These are phyloP conservation scores for Xyrichtys novacula DNA, from an alignment of 2,797 vertebrate genomes.

Conservation along the genomic window DNA sequence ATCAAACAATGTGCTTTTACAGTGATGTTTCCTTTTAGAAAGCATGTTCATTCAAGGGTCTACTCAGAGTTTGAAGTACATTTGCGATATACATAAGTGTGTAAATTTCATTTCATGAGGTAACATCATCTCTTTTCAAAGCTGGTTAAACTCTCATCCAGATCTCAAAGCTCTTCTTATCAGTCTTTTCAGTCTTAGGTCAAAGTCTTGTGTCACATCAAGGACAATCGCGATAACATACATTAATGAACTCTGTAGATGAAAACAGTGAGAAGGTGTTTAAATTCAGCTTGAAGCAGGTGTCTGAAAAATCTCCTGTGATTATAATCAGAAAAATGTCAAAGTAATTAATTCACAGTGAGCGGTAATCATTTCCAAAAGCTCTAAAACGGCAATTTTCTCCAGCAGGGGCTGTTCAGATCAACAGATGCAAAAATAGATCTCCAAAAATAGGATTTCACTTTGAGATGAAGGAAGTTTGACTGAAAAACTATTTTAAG, in stretches of 20 bases:
- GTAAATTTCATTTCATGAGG: too few species aligned
- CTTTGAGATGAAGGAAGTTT: constrained; percentile 5
- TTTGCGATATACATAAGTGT: too few species aligned
- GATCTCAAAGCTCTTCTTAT: neutral
- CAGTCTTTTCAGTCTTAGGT: too few species aligned
- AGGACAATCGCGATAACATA: neutral
- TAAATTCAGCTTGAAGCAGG: constrained; percentile 10
- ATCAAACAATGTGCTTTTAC: too few species aligned
- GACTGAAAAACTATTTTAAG: constrained; percentile 12
- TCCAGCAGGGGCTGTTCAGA: neutral
- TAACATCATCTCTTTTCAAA: too few species aligned
- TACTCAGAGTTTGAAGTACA: too few species aligned
- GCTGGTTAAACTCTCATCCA: too few species aligned
- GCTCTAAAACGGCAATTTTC: neutral
- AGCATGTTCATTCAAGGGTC: too few species aligned
- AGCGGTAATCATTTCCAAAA: neutral
- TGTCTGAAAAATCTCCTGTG: constrained; percentile 1
- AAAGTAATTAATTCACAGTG: constrained; percentile 13
- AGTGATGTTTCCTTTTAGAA: too few species aligned
- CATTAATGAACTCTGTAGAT: neutral
- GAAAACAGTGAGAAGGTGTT: neutral
- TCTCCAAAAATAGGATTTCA: constrained; percentile 1
- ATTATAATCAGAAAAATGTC: constrained; percentile 19
- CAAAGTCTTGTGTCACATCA: too few species aligned
- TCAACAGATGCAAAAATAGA: neutral